phyloP scores from a whole-genome alignment of 1,140 invertebrate species.

The Drosophila serrata region DNA sequence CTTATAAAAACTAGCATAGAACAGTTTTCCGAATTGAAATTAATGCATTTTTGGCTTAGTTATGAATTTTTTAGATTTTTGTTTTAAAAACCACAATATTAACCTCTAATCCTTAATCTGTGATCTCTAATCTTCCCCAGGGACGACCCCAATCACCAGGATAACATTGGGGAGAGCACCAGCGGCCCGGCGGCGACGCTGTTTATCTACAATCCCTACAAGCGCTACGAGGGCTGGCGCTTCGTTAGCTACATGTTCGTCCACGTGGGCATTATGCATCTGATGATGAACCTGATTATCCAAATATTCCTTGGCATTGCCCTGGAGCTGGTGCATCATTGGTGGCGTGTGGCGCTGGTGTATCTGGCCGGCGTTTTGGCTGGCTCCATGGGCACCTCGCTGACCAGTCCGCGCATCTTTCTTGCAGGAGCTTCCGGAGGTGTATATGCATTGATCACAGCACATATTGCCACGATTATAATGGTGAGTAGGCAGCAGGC shows the following conservation, averaged over 20 bases:
- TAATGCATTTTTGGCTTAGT: too few relatives aligned
- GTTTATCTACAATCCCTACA: slow-evolving; percentile 96
- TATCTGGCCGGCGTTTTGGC: slow-evolving; percentile 94
- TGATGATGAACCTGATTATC: slow-evolving; percentile 96
- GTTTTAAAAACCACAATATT: too few relatives aligned
- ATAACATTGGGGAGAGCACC: slow-evolving; percentile 85
- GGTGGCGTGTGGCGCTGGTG: slow-evolving; percentile 94
- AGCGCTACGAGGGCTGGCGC: slow-evolving; percentile 95
- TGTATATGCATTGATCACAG: slow-evolving; percentile 97
- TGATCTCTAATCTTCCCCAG: slow-evolving; percentile 28
- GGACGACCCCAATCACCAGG: slow-evolving; percentile 78
- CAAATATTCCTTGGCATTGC: slow-evolving; percentile 97
- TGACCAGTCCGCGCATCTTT: slow-evolving; percentile 94
- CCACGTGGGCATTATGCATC: slow-evolving; percentile 94
- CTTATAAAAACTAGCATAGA: too few relatives aligned
- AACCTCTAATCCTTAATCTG: background rate
- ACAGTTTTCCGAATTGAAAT: too few relatives aligned
- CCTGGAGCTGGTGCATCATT: slow-evolving; percentile 97
- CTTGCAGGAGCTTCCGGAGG: slow-evolving; percentile 98
- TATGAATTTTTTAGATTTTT: too few relatives aligned
- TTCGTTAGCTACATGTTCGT: slow-evolving; percentile 98
- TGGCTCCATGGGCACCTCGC: slow-evolving; percentile 95
- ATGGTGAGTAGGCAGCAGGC: slow-evolving; percentile 86
- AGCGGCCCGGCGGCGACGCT: slow-evolving; percentile 90
- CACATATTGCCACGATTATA: slow-evolving; percentile 97